Conservation (phyloP, 2,797 vertebrate species). For the Lagorchestes hirsutus region DNA sequence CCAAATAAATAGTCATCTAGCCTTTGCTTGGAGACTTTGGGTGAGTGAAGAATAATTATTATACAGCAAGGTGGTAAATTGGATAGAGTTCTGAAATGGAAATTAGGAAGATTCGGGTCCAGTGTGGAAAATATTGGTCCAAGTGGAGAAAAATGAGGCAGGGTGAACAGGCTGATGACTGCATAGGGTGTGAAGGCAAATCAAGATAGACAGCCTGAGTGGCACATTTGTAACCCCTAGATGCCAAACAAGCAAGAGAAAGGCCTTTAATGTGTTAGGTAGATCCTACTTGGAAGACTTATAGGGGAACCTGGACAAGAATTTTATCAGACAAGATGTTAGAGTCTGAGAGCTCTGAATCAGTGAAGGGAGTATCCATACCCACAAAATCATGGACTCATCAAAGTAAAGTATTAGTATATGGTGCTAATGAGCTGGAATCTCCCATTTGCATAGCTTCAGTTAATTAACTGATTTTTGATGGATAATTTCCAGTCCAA, state of each 20-base stretch:
- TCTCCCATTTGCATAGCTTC: background rate
- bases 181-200: background rate
- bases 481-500: conserved; percentile 19
- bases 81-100: too few species aligned
- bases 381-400: background rate
- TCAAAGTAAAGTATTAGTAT: conserved; percentile 10
- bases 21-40: too few species aligned
- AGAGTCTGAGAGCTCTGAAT: background rate
- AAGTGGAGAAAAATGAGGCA: background rate
- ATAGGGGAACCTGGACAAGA: background rate
- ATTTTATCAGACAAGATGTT: background rate
- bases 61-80: too few species aligned
- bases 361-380: background rate
- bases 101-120: background rate
- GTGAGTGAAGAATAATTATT: too few species aligned
- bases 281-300: background rate
- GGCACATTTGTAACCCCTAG: background rate
- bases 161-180: background rate
- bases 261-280: background rate
- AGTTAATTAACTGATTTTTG: conserved; percentile 30
- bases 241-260: background rate
- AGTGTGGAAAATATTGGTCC: background rate
- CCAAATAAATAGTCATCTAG: too few species aligned
- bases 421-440: background rate
- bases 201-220: background rate